A percentile compares a stretch with the other conserved stretches of the same genome.
Conservation (phyloP, 2,797 vertebrate genomes). For the Sparidentex hasta region DNA sequence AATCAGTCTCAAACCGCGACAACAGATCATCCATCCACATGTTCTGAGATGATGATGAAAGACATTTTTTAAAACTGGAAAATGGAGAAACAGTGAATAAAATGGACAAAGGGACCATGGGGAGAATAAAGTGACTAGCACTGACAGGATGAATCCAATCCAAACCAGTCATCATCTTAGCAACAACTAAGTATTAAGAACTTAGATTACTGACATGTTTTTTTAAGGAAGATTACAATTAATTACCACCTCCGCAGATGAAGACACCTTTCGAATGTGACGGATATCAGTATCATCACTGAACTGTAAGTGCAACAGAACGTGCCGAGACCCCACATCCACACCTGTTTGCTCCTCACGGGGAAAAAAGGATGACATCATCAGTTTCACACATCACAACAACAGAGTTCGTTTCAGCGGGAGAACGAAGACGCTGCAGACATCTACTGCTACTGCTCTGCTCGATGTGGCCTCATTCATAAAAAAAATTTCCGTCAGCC, state of each 20-base stretch:
- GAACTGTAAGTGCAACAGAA: constrained; percentile 18
- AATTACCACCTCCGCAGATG: constrained; percentile 10
- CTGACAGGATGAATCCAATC: background rate
- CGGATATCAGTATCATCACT: constrained; percentile 26
- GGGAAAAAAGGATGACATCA: constrained; percentile 50
- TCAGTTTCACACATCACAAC: constrained; percentile 23
- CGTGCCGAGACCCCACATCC: background rate
- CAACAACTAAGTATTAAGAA: background rate
- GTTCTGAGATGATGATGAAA: background rate
- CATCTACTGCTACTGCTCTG: constrained; percentile 6
- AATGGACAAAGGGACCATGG: background rate
- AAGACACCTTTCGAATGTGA: constrained; percentile 5
- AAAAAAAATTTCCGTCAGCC: constrained; percentile 27
- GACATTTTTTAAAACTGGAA: background rate
- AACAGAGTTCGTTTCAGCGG: constrained; percentile 29
- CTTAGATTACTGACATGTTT: constrained; percentile 4
- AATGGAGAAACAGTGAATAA: background rate
- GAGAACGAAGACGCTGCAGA: constrained; percentile 18
- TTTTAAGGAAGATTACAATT: constrained; percentile 4
- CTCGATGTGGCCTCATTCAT: constrained; percentile 58
- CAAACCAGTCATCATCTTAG: constrained; percentile 2
- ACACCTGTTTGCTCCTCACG: constrained; percentile 57
- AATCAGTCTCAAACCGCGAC: background rate
- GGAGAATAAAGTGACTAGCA: background rate
- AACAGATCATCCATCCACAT: background rate